These are phyloP conservation scores for Dermatemys mawii DNA, from an alignment of 2,113 vertebrate genomes.

Conservation along the genomic window DNA sequence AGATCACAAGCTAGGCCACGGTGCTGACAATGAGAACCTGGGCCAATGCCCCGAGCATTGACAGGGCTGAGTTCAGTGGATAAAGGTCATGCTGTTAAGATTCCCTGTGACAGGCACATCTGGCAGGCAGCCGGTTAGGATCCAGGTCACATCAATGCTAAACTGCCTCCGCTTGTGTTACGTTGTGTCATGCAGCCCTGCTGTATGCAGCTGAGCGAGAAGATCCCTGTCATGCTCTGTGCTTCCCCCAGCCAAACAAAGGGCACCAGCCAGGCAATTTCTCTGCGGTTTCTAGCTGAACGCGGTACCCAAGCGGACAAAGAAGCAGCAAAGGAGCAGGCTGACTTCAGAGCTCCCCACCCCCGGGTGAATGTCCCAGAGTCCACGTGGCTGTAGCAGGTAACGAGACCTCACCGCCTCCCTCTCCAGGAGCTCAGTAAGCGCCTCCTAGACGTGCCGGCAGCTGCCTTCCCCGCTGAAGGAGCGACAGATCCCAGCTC, in stretches of 20 bases:
- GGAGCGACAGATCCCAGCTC: too few relatives aligned
- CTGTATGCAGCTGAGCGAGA: neutral
- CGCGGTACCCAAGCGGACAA: neutral
- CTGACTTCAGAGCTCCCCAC: neutral
- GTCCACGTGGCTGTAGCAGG: neutral
- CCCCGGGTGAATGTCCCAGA: neutral
- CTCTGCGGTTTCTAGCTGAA: neutral
- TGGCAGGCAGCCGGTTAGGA: neutral
- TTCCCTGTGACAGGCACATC: neutral
- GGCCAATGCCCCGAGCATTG: neutral
- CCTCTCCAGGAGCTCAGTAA: neutral
- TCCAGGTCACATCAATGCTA: neutral
- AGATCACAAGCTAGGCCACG: neutral
- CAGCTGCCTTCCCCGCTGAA: too few relatives aligned
- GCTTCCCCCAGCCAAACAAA: neutral
- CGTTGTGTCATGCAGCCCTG: neutral
- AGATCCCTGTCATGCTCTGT: neutral
- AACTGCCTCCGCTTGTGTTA: neutral
- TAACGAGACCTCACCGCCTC: neutral
- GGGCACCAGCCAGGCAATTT: neutral
- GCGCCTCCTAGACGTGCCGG: too few relatives aligned
- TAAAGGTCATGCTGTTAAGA: neutral
- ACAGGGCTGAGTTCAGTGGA: neutral
- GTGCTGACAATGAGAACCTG: neutral
- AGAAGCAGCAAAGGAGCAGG: neutral